Evolutionary conservation across 2,113 vertebrate species (phyloP), one percentile per base, ranked within the genome.

Genomic region (Zingel zingel): DNA sequence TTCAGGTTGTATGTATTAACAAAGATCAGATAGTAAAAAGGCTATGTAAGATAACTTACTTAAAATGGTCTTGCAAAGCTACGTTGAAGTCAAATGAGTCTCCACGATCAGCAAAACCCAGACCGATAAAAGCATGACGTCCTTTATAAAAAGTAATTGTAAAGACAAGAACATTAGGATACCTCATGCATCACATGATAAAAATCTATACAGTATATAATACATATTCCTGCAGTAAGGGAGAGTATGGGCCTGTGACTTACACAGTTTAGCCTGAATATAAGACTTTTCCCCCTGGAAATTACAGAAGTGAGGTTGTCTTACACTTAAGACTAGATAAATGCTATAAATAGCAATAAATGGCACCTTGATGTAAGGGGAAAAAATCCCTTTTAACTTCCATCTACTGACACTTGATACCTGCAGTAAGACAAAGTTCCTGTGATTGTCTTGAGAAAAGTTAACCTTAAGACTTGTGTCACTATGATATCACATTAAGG

Each of bases 41-140:
- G 4, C 2, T 14, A 10, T 1, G 5, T 1, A 47, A 63, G 12
- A 53, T 0, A 5, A 96, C 98, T 97, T 92, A 99, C 98, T 98
- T 99, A 86, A 99, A 99, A 89, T 99, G 98, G 90, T 99, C 98
- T 91, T 99, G 98, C 51, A 99, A 93, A 7, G 98, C 97, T 6
- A 99, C 98, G 0, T 98, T 99, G 93, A 99, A 99, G 94, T 99
- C 98, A 82, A 99, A 99, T 12, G 98, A 98, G 19, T 99, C 98
- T 0, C 98, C 98, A 25, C 98, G 95, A 90, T 99, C 98, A 0
- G 94, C 96, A 59, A 99, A 99, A 39, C 98, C 98, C 0, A 99
- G 85, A 1, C 98, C 98, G 0, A 99, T 98, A 69, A 99, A 99
- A 0, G 98, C 98, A 5, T 97, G 96, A 10, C 98, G 97, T 63